Evolutionary conservation across 1,140 invertebrate species (phyloP), one percentile per base, ranked within the genome.

Genomic region (Saccostrea cuccullata): DNA sequence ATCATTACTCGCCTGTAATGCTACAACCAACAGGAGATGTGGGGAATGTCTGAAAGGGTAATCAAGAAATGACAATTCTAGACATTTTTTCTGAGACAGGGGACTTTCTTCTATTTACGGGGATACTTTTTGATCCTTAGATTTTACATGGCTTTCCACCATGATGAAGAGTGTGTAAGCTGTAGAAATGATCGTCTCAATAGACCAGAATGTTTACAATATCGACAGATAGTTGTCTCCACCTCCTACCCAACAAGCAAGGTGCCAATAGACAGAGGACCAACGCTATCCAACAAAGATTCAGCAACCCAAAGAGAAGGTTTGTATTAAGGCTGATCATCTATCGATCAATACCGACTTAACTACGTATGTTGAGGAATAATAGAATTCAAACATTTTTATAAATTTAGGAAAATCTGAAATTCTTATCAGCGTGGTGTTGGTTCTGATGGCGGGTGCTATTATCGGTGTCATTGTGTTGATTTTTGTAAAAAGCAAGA

Each of bases 101-200:
- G 9, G 6, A 47, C 1, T 47, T 47, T 47, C 47, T 47, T 47
- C 47, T 8, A 47, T 47, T 47, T 64, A 17, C 4, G n/a, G 17
- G 15, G 5, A 17, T 64, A 60, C 12, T 4, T 60, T 17, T 60
- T 20, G 17, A n/a, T 64, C 58, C 5, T 64, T 17, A 64, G 58
- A 64, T 64, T 64, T n/a, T 64, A 64, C 58, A 64, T 64, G 58
- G 58, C 58, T 64, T 64, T 64, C n/a, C 58, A n/a, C 58, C 58
- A 64, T 64, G 58, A 64, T 17, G 58, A 64, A 64, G 58, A 64
- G 58, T 64, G 58, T 64, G 58, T 64, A 20, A 64, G 58, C n/a
- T 64, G 58, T 64, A n/a, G n/a, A 64, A n/a, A 64, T 64, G 58
- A 64, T 64, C 58, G 58, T 64, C 58, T 64, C 15, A 64, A 64